Evolutionary conservation across 2,888 invertebrate genomes (phyloP), one percentile per base, ranked within the genome.

Genomic region (Ctena decussata): DNA sequence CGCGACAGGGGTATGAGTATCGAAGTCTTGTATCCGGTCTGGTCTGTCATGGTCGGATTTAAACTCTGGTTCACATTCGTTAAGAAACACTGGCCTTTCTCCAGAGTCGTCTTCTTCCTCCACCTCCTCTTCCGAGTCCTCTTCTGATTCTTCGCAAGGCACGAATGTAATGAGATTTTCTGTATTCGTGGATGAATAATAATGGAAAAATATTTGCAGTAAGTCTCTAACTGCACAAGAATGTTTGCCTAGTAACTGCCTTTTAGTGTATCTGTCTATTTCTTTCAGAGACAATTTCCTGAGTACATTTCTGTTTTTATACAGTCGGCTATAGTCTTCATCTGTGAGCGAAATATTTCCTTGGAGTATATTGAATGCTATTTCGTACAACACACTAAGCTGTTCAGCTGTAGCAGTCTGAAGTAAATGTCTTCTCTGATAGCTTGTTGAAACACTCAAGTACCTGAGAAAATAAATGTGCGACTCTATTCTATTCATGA

Each of bases 231-330:
- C 60, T 37, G 39, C 60, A 15, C 0, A 24, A 1, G 75, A 57
- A 30, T 75, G 57, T 37, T 60, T 75, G 27, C 60, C 39, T 39
- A 60, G 21, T 21, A 75, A 15, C n/a, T 75, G 39, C 6, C 41
- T 57, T 32, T 75, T 60, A 24, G 75, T 39, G 39, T 60, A 60
- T 12, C n/a, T n/a, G 30, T 75, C 60, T 5, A 75, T 35, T 37
- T 57, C 57, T 39, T 75, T 75, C 8, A 37, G 57, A 27, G 75
- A 57, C 41, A 75, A 27, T 27, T 75, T 75, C 60, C 75, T 75
- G 3, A 75, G 53, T 35, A 53, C 37, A 44, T 74, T 74, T 37
- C 35, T 74, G 53, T 74, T 53, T 53, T 37, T 49, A 37, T 37
- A 53, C 12, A 74, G 37, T 11, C 8, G 21, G 8, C 11, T 12